Base-by-base conservation (phyloP, 2,797 vertebrate genomes). In the Eospalax fontanierii region DNA sequence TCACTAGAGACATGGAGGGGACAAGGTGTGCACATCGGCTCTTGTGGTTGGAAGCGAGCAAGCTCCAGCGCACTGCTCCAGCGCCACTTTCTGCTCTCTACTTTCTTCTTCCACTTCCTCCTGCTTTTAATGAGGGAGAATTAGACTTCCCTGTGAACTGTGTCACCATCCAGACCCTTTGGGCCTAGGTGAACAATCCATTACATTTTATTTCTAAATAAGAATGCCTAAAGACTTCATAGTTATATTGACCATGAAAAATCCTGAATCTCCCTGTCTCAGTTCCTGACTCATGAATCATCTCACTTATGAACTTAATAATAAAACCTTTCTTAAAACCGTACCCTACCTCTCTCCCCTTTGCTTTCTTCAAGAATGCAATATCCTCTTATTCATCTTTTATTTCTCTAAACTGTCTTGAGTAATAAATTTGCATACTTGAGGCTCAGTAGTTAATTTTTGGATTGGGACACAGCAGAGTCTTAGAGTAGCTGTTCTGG, bases 311-410 rank as follows among this genome's bases (percentile, higher is more conserved):
- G 59, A 87, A 79, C 84, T 92, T 82, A n/a, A n/a, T 7, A 90
- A 18, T 19, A 71, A 71, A 19, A 71, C 43, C 61, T 85, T 90
- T 71, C 50, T 15, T 12, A 70, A 81, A 81, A 10, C 28, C 10
- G 2, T 43, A 38, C 70, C 4, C n/a, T 84, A 35, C 11, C 28
- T 83, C n/a, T 30, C 21, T 79, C 26, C 74, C 12, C 50, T 1
- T 9, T 43, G 3, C 6, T 86, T 0, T 81, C 28, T 93, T 90
- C 22, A 71, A 76, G 24, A 92, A 7, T 90, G 65, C 66, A 92
- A 50, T 93, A 71, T 93, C 96, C 38, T 90, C 61, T 83, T 85
- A 43, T 6, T 92, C n/a, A 95, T 91, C 63, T 94, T 91, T 95
- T 74, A 76, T 35, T 68, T 81, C 33, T 22, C 22, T 75, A 14